Evolutionary conservation across 2,113 vertebrate species (phyloP).

Genomic region (Siniperca chuatsi): DNA sequence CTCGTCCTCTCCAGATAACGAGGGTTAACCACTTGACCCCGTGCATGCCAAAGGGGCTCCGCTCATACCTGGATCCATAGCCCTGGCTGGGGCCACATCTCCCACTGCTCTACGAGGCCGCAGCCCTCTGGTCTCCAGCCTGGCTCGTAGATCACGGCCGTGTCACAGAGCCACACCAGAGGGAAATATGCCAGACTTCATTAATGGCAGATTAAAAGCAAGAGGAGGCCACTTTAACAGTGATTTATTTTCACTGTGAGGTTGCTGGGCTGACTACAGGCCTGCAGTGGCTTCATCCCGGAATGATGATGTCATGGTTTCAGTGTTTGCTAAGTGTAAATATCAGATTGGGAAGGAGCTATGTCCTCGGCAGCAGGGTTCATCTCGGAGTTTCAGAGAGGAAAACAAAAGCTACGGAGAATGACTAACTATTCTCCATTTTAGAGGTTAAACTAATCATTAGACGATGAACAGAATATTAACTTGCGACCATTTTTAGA

Average conservation of each 20-base stretch:
- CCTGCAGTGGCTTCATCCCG: constrained; percentile 52
- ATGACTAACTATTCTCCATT: not conserved
- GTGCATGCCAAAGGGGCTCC: constrained; percentile 60
- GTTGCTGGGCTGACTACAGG: constrained; percentile 61
- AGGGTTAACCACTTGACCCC: constrained; percentile 81
- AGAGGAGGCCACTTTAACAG: constrained; percentile 57
- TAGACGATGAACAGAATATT: not conserved
- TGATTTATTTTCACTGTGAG: constrained; percentile 75
- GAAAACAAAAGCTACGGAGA: constrained; percentile 27
- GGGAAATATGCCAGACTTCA: constrained; percentile 68
- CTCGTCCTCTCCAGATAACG: constrained; percentile 73
- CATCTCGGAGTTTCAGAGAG: constrained; percentile 32
- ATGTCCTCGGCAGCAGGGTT: constrained; percentile 63
- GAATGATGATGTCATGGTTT: constrained; percentile 79
- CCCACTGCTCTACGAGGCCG: constrained; percentile 30
- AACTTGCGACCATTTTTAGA: not conserved
- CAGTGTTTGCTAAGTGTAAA: constrained; percentile 78
- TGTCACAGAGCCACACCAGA: constrained; percentile 58
- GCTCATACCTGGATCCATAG: constrained; percentile 54
- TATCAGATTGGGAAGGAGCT: constrained; percentile 68
- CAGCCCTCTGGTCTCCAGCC: constrained; percentile 41
- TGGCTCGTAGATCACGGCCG: constrained; percentile 47
- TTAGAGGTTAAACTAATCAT: constrained; percentile 25
- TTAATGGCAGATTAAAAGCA: constrained; percentile 75
- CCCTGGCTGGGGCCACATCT: constrained; percentile 11